Percentiles rank a stretch among this genome's conserved stretches.
phyloP scores from a whole-genome alignment of 1,140 invertebrate species.

The Lasioglossum albipes region DNA sequence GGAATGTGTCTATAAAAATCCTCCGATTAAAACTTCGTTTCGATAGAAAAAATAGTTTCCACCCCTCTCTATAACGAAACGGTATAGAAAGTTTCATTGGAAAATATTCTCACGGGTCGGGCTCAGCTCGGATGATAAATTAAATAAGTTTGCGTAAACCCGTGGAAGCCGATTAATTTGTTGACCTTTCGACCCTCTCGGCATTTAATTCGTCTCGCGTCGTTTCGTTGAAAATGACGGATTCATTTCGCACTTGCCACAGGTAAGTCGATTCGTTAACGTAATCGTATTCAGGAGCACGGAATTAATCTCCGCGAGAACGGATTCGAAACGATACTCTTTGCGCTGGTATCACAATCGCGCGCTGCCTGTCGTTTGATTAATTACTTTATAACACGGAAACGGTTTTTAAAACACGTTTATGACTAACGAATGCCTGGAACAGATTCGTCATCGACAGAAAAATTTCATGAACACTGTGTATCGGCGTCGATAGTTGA shows the following conservation, averaged over 20 bases:
- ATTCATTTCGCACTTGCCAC: background rate
- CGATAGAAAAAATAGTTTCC: background rate
- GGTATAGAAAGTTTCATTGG: slow-evolving; percentile 10
- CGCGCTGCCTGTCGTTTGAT: too few species aligned
- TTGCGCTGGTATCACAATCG: too few species aligned
- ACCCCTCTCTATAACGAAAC: background rate
- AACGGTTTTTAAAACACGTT: too few species aligned
- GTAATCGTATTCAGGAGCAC: background rate
- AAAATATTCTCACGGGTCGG: background rate
- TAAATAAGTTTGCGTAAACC: background rate
- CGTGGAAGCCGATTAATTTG: background rate
- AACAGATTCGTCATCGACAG: too few species aligned
- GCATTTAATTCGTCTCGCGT: too few species aligned
- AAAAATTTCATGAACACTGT: too few species aligned
- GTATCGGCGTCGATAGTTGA: too few species aligned
- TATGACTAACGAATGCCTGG: too few species aligned
- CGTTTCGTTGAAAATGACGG: background rate
- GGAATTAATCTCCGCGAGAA: background rate
- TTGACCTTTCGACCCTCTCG: background rate
- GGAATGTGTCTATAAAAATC: background rate
- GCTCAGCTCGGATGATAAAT: background rate
- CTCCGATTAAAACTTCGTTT: slow-evolving; percentile 1
- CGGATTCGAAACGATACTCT: background rate
- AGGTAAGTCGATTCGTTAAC: background rate
- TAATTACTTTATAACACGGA: too few species aligned